These are phyloP conservation scores for Drosophila anomalipes DNA, from an alignment of 2,888 invertebrate species.

Conservation along the genomic window DNA sequence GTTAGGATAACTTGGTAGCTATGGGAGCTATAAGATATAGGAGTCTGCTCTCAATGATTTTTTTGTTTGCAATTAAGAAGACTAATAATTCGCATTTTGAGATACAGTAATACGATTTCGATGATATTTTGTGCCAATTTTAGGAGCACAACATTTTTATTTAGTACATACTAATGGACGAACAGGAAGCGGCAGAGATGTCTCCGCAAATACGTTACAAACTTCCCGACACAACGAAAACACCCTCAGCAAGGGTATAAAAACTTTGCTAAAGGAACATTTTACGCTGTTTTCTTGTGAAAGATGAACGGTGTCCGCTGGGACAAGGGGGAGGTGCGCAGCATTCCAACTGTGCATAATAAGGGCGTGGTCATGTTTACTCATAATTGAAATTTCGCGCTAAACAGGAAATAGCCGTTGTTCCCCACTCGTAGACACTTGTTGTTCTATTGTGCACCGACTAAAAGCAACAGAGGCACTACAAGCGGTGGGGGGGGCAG, in stretches of 20 bases:
- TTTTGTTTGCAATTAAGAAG: no score
- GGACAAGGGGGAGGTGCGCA: not conserved
- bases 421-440: conserved; percentile 61
- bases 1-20: not conserved
- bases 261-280: conserved; percentile 58
- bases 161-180: not conserved
- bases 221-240: not conserved
- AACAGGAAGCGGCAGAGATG: not conserved
- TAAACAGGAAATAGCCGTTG: conserved; percentile 72
- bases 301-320: not conserved
- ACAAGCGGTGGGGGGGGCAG: not conserved
- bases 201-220: not conserved
- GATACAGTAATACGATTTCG: no score
- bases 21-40: no score
- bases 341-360: not conserved
- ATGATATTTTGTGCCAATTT: no score
- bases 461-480: conserved; percentile 35
- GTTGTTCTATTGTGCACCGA: conserved; percentile 43
- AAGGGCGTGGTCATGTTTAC: conserved; percentile 59
- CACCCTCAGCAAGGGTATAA: not conserved
- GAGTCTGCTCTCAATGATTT: no score
- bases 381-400: conserved; percentile 81
- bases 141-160: no score
- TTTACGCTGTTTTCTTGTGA: conserved; percentile 40
- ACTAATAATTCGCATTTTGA: no score